phyloP scores from a whole-genome alignment of 2,113 vertebrate species.

The Tachuris rubrigastra region DNA sequence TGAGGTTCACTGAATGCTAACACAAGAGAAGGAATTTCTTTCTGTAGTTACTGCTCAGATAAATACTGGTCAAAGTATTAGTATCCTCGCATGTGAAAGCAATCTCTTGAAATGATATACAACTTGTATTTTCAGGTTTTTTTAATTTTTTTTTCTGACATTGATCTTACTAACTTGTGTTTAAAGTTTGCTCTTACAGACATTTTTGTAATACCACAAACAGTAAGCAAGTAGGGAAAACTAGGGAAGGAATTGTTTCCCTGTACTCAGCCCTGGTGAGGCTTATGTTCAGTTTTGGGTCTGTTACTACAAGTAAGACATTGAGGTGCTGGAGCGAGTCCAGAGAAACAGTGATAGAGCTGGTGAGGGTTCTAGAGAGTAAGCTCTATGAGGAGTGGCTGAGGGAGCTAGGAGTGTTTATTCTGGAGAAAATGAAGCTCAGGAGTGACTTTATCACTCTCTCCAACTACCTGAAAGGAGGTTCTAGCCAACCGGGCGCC shows the following conservation, averaged over 20 bases:
- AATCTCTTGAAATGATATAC: neutral
- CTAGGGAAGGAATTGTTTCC: neutral
- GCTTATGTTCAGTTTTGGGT: neutral
- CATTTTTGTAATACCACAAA: neutral
- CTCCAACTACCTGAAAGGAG: neutral
- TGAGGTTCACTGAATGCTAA: constrained; percentile 32
- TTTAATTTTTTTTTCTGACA: neutral
- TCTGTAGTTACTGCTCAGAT: neutral
- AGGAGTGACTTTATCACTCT: neutral
- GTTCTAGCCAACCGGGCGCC: neutral
- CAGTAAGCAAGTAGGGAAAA: neutral
- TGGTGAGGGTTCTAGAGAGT: too few relatives aligned
- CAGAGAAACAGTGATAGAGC: neutral
- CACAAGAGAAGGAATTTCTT: constrained; percentile 22
- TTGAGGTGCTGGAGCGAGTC: accelerated
- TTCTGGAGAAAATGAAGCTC: neutral
- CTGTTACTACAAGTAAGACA: neutral
- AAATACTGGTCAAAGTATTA: constrained; percentile 23
- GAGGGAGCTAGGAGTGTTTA: neutral
- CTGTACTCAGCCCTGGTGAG: accelerated
- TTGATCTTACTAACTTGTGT: neutral
- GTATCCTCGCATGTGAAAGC: neutral
- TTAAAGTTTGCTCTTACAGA: neutral
- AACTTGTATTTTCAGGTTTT: neutral
- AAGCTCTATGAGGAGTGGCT: neutral